phyloP scores from a whole-genome alignment of 2,888 invertebrate genomes.

The Plutella xylostella region DNA sequence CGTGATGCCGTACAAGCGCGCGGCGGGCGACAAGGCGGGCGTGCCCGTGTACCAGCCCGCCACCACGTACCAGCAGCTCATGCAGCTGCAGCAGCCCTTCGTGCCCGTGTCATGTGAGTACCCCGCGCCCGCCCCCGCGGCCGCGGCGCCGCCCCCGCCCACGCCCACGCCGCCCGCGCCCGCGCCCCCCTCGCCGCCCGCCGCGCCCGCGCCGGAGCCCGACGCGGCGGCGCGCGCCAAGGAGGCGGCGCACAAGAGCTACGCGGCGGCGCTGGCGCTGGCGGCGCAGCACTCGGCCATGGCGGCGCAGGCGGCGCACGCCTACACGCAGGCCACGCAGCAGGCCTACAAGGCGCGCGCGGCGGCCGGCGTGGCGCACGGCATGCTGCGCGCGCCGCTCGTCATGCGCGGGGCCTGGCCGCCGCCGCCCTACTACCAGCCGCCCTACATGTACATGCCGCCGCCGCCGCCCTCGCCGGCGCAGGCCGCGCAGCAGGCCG shows the following conservation, averaged over 20 bases:
- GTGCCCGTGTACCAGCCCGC: constrained; percentile 96
- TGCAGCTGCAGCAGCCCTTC: constrained; percentile 95
- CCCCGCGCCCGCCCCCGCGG: constrained; percentile 73
- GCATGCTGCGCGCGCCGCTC: constrained; percentile 51
- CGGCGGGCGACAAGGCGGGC: constrained; percentile 96
- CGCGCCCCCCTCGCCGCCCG: constrained; percentile 23
- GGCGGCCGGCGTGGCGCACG: constrained; percentile 54
- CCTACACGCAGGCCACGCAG: constrained; percentile 61
- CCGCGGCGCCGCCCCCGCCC: constrained; percentile 29
- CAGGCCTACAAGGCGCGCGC: constrained; percentile 79
- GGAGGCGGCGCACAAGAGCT: constrained; percentile 86
- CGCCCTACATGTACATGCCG: constrained; percentile 64
- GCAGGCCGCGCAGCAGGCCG: constrained; percentile 51
- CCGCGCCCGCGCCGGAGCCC: constrained; percentile 20
- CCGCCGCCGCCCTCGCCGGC: constrained; percentile 56
- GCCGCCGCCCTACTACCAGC: constrained; percentile 62
- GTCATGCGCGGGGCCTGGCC: constrained; percentile 59
- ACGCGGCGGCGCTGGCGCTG: constrained; percentile 74
- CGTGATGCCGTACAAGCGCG: constrained; percentile 96
- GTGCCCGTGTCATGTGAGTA: constrained; percentile 99
- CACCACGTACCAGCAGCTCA: constrained; percentile 94
- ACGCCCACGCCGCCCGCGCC: constrained; percentile 61
- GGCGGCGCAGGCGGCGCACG: constrained; percentile 60
- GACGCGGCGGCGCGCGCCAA: constrained; percentile 80
- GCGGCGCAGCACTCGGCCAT: constrained; percentile 59